Percentiles rank a stretch among this genome's conserved stretches.
phyloP scores from a whole-genome alignment of 2,888 invertebrate genomes.

The Teinopalpus imperialis region DNA sequence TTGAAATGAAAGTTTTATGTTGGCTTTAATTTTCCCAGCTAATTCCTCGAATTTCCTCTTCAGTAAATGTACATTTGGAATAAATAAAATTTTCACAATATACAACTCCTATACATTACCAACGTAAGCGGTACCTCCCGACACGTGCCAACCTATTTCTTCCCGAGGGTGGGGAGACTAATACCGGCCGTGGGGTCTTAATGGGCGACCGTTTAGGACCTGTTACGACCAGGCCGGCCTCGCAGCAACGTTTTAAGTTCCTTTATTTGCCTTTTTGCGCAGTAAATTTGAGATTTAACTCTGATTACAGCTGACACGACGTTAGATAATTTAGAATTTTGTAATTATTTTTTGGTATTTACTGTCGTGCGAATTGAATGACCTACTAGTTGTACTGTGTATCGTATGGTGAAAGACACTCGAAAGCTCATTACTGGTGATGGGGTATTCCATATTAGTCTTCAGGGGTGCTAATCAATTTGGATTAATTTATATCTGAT shows the following conservation, averaged over 20 bases:
- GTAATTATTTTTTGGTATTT: conserved; percentile 6
- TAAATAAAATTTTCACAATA: conserved; percentile 4
- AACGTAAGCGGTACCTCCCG: conserved; percentile 22
- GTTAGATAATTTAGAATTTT: conserved; percentile 7
- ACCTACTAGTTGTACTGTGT: too few relatives aligned
- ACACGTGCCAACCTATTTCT: conserved; percentile 42
- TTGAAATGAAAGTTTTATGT: too few relatives aligned
- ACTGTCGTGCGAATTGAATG: too few relatives aligned
- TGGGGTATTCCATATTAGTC: too few relatives aligned
- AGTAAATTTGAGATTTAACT: conserved; percentile 17
- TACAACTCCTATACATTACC: conserved; percentile 28
- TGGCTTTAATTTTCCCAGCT: too few relatives aligned
- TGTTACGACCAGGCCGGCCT: conserved; percentile 30
- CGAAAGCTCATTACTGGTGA: too few relatives aligned
- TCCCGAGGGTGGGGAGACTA: conserved; percentile 39
- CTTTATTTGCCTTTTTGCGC: conserved; percentile 28
- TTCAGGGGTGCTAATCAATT: too few relatives aligned
- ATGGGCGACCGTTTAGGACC: conserved; percentile 45
- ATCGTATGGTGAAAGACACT: too few relatives aligned
- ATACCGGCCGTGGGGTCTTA: conserved; percentile 44
- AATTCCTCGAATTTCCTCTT: too few relatives aligned
- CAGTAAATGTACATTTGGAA: too few relatives aligned
- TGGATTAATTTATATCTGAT: too few relatives aligned
- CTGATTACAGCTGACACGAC: conserved; percentile 13
- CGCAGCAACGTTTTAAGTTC: conserved; percentile 32